Evolutionary conservation across 2,797 vertebrate genomes (phyloP).

Genomic region (Chloroceryle amazona): DNA sequence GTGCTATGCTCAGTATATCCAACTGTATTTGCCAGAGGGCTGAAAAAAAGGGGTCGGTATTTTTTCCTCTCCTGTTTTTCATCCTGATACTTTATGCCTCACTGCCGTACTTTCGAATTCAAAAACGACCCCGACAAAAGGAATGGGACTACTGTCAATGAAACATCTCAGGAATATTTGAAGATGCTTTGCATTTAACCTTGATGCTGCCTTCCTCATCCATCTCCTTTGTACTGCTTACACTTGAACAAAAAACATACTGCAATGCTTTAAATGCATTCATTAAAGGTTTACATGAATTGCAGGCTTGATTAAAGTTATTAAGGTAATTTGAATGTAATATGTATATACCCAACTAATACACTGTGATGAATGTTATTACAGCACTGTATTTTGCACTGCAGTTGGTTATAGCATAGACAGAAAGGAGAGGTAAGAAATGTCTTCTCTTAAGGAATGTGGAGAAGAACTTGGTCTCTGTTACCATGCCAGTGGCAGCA

Average conservation of each 20-base stretch:
- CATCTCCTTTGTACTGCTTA: background rate
- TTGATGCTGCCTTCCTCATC: background rate
- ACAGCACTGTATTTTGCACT: background rate
- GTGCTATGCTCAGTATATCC: background rate
- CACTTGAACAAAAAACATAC: background rate
- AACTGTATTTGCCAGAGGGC: conserved; percentile 26
- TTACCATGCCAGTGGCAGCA: background rate
- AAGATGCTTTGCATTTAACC: conserved; percentile 23
- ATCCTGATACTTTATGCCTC: conserved; percentile 11
- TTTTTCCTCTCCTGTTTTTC: conserved; percentile 13
- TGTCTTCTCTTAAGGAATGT: background rate
- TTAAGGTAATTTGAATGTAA: background rate
- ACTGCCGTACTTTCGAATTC: conserved; percentile 27
- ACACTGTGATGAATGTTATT: background rate
- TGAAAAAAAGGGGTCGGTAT: conserved; percentile 5
- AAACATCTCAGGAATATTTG: conserved; percentile 31
- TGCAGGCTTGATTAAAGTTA: background rate
- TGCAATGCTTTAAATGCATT: background rate
- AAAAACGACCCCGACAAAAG: conserved; percentile 7
- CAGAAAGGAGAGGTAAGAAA: background rate
- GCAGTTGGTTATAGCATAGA: background rate
- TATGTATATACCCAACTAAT: background rate
- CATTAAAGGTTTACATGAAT: background rate
- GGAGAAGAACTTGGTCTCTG: background rate
- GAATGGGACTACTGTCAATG: conserved; percentile 15